These are phyloP conservation scores for Drosophila simulans DNA, from an alignment of 1,140 invertebrate genomes.

Conservation along the genomic window DNA sequence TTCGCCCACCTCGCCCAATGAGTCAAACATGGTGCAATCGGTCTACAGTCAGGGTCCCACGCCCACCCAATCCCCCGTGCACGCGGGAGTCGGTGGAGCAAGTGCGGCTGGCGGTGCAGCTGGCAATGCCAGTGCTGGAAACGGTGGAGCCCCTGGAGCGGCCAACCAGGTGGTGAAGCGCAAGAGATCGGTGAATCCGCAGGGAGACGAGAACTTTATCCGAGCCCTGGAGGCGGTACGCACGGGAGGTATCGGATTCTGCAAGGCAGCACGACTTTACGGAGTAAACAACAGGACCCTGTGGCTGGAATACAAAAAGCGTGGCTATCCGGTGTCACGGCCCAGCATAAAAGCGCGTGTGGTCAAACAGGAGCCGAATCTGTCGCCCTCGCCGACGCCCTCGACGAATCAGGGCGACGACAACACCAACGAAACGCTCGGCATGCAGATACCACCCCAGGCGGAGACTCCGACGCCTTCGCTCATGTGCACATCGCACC, in stretches of 20 bases:
- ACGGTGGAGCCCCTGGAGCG: constrained; percentile 57
- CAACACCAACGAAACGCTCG: constrained; percentile 83
- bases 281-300: constrained; percentile 93
- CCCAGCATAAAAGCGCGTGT: constrained; percentile 90
- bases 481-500: constrained; percentile 84
- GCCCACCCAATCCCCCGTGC: constrained; percentile 81
- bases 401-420: constrained; percentile 76
- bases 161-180: constrained; percentile 86
- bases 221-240: constrained; percentile 91
- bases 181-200: constrained; percentile 89
- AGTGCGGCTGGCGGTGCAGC: constrained; percentile 41
- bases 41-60: constrained; percentile 84
- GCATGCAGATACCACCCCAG: constrained; percentile 86
- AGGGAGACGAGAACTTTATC: constrained; percentile 92
- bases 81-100: constrained; percentile 56
- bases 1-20: constrained; percentile 83
- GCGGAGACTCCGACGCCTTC: constrained; percentile 84
- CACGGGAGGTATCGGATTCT: constrained; percentile 93
- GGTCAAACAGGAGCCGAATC: constrained; percentile 87
- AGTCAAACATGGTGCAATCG: constrained; percentile 84
- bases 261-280: constrained; percentile 92
- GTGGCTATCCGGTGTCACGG: constrained; percentile 91
- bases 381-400: constrained; percentile 85
- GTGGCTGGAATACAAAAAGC: constrained; percentile 93
- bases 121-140: constrained; percentile 45